A percentile compares a stretch with the other conserved stretches of the same genome.
Evolutionary conservation across 2,113 vertebrate species (phyloP).

Genomic region (Catharus minimus): DNA sequence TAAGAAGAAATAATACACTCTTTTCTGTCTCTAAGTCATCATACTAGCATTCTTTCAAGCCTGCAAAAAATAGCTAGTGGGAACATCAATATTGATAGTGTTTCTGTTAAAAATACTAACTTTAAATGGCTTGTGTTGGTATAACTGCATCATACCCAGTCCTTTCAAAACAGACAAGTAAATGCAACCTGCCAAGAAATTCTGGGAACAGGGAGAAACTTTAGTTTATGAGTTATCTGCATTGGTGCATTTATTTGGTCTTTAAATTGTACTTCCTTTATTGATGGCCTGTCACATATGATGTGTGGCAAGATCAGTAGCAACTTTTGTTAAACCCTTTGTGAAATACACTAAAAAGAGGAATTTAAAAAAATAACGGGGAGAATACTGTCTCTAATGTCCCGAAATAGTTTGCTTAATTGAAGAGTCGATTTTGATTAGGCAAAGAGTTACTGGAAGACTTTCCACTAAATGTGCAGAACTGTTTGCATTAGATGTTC

Average conservation of each 20-base stretch:
- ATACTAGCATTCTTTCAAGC: background rate
- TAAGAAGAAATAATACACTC: background rate
- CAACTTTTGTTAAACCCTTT: background rate
- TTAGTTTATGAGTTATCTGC: background rate
- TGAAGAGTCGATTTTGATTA: background rate
- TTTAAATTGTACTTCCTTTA: background rate
- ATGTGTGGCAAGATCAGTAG: background rate
- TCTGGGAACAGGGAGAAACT: background rate
- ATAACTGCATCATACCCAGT: background rate
- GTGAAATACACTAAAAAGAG: background rate
- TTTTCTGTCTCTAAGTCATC: background rate
- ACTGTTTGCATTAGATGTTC: background rate
- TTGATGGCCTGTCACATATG: background rate
- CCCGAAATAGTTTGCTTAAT: background rate
- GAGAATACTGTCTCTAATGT: background rate
- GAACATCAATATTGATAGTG: background rate
- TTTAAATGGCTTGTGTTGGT: background rate
- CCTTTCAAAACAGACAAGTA: background rate
- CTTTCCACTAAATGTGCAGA: background rate
- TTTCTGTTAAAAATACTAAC: background rate
- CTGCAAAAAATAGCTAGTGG: background rate
- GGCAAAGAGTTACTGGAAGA: background rate
- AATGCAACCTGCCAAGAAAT: background rate
- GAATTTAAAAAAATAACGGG: background rate
- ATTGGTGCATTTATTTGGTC: background rate